phyloP scores from a whole-genome alignment of 1,140 invertebrate genomes.

The Steinernema feltiae region DNA sequence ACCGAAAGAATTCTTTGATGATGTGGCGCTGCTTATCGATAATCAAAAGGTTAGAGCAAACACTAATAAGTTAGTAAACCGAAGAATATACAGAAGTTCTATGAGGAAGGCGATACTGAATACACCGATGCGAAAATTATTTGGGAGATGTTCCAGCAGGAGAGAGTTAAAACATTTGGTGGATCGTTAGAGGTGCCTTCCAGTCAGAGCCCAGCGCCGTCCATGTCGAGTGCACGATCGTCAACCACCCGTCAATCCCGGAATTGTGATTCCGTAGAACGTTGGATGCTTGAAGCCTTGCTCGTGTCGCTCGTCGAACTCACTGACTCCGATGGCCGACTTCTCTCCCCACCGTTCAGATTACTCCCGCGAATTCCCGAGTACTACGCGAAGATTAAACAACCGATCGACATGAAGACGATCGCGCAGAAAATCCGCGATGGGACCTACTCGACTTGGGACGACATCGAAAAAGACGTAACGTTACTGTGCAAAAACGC shows the following conservation, averaged over 20 bases:
- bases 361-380: conserved; percentile 71
- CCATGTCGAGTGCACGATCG: background rate
- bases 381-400: conserved; percentile 95
- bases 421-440: conserved; percentile 81
- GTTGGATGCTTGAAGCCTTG: conserved; percentile 8
- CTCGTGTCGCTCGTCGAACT: conserved; percentile 39
- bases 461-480: conserved; percentile 83
- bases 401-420: conserved; percentile 91
- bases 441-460: conserved; percentile 69
- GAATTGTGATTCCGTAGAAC: background rate
- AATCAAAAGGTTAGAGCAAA: conserved; percentile 64
- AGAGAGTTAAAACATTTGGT: background rate
- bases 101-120: background rate
- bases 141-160: background rate
- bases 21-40: conserved; percentile 78
- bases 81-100: conserved; percentile 5
- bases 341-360: conserved; percentile 52
- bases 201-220: background rate
- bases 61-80: too few species aligned
- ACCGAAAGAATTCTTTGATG: conserved; percentile 75
- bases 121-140: background rate
- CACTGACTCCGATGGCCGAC: conserved; percentile 44
- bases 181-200: background rate
- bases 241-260: background rate
- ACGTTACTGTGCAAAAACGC: conserved; percentile 87